Conservation (phyloP, 1,140 invertebrate species). For the Akabosia matsudoensis region DNA sequence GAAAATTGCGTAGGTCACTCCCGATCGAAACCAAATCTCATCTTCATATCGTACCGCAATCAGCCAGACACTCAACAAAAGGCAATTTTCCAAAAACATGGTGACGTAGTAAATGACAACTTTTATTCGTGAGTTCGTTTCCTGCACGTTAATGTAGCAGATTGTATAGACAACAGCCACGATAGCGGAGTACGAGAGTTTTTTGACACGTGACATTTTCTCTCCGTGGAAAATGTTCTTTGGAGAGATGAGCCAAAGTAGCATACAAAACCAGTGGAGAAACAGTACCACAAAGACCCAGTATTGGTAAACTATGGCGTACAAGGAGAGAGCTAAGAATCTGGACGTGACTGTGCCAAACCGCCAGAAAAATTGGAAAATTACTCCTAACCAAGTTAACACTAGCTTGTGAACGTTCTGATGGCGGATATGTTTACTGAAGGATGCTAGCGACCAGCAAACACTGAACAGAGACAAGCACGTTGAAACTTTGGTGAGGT, state of each 20-base stretch:
- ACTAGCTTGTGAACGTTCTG: constrained; percentile 78
- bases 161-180: constrained; percentile 84
- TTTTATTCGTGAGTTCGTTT: constrained; percentile 72
- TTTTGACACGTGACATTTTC: constrained; percentile 63
- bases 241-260: constrained; percentile 79
- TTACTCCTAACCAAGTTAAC: constrained; percentile 83
- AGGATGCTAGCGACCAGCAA: constrained; percentile 85
- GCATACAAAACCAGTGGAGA: constrained; percentile 79
- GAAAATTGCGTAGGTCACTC: constrained; percentile 59
- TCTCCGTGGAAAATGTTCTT: constrained; percentile 79
- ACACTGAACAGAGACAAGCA: constrained; percentile 76
- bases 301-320: constrained; percentile 77
- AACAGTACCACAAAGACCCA: constrained; percentile 77
- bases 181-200: constrained; percentile 66
- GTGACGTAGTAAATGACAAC: constrained; percentile 86
- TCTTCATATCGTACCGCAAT: constrained; percentile 55
- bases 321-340: constrained; percentile 75
- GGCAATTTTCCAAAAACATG: constrained; percentile 82
- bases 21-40: constrained; percentile 50
- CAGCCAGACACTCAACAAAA: constrained; percentile 68
- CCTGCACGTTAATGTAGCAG: constrained; percentile 84
- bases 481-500: constrained; percentile 77
- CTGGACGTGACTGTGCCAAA: constrained; percentile 79
- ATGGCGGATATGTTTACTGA: constrained; percentile 78
- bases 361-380: constrained; percentile 71